Conservation (phyloP, 2,888 invertebrate genomes). For the Diarsia rubi region DNA sequence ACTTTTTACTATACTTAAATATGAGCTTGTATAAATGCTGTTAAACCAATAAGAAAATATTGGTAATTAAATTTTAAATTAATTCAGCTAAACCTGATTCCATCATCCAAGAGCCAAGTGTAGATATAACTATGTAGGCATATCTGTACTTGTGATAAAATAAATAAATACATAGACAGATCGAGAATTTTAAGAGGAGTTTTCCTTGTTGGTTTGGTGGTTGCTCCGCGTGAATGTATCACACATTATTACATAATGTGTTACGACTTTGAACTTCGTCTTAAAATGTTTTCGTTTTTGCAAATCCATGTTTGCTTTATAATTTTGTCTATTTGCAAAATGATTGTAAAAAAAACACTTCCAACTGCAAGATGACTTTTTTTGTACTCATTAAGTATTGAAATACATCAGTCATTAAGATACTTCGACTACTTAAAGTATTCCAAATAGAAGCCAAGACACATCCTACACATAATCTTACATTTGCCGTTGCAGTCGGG, state of each 20-base stretch:
- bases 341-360: background rate
- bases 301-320: background rate
- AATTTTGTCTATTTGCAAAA: background rate
- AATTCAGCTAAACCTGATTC: background rate
- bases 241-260: background rate
- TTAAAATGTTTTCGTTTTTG: background rate
- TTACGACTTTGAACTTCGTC: background rate
- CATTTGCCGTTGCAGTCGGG: background rate
- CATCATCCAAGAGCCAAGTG: background rate
- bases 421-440: background rate
- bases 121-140: background rate
- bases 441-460: background rate
- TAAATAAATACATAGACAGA: slow-evolving; percentile 20
- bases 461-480: background rate
- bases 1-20: no score
- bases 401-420: background rate
- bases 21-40: background rate
- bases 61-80: background rate
- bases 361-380: background rate
- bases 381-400: background rate
- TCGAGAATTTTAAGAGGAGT: background rate
- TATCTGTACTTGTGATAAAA: background rate
- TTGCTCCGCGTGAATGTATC: background rate
- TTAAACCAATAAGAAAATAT: slow-evolving; percentile 4
- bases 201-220: background rate